phyloP scores from a whole-genome alignment of 2,888 invertebrate genomes.

The Drosophila nr. perissopoda region DNA sequence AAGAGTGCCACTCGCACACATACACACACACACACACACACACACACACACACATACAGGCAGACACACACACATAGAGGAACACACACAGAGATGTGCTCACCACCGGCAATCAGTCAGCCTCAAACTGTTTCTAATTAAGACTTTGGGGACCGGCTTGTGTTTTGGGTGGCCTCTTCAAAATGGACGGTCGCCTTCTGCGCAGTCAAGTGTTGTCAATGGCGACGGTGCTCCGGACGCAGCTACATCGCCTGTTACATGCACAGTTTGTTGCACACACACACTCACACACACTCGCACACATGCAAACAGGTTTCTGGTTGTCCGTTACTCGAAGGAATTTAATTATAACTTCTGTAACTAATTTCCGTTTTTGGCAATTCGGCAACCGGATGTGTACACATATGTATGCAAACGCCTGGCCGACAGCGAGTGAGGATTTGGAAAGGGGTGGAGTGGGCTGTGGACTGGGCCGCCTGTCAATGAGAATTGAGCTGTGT shows the following conservation, averaged over 20 bases:
- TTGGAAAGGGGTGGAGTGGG: neutral
- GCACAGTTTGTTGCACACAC: conserved; percentile 65
- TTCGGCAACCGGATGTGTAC: conserved; percentile 60
- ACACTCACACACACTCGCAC: conserved; percentile 3
- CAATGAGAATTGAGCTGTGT: conserved; percentile 21
- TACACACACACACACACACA: conserved; percentile 2
- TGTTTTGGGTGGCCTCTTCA: conserved; percentile 37
- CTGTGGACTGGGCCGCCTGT: conserved; percentile 9
- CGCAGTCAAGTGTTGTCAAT: conserved; percentile 63
- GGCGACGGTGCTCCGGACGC: conserved; percentile 43
- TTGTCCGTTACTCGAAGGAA: conserved; percentile 64
- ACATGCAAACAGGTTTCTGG: conserved; percentile 25
- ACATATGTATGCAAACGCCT: conserved; percentile 26
- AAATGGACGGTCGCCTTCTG: conserved; percentile 38
- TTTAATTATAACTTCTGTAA: conserved; percentile 80
- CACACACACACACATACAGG: neutral
- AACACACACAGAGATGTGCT: conserved; percentile 14
- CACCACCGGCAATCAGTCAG: conserved; percentile 69
- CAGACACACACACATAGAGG: conserved; percentile 7
- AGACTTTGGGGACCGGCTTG: conserved; percentile 48
- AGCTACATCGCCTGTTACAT: conserved; percentile 62
- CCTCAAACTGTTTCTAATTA: conserved; percentile 78
- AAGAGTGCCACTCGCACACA: conserved; percentile 1
- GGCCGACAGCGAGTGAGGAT: neutral
- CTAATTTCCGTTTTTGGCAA: conserved; percentile 77